phyloP scores from a whole-genome alignment of 2,888 invertebrate genomes.

The Carpatolechia fugitivella region DNA sequence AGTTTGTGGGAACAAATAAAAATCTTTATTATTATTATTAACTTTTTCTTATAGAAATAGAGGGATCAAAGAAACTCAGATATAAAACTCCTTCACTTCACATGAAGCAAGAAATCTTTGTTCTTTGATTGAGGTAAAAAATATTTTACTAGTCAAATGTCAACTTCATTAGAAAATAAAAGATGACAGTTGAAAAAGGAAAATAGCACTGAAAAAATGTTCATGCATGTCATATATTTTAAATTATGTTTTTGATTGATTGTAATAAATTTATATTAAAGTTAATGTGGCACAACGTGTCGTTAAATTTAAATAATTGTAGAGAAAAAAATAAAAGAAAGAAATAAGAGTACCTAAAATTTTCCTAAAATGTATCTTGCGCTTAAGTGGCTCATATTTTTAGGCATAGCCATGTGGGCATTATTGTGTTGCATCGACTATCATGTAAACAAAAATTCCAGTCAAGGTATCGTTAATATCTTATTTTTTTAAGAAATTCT shows the following conservation, averaged over 20 bases:
- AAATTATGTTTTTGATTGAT: constrained; percentile 37
- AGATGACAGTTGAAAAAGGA: neutral
- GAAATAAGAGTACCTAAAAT: constrained; percentile 19
- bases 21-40: no score
- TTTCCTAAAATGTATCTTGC: constrained; percentile 60
- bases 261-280: constrained; percentile 44
- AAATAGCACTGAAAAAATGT: neutral
- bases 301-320: neutral
- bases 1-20: no score
- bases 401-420: constrained; percentile 58
- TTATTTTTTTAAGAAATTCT: no score
- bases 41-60: no score
- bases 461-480: constrained; percentile 26
- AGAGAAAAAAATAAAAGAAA: neutral
- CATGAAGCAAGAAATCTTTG: no score
- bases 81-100: no score
- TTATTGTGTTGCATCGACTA: constrained; percentile 48
- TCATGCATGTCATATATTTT: neutral
- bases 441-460: constrained; percentile 26
- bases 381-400: constrained; percentile 58
- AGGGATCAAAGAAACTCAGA: no score
- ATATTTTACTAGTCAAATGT: no score
- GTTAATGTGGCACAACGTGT: constrained; percentile 22
- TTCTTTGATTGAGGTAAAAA: no score
- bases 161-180: neutral